phyloP scores from a whole-genome alignment of 2,797 vertebrate genomes.

The Miichthys miiuy region DNA sequence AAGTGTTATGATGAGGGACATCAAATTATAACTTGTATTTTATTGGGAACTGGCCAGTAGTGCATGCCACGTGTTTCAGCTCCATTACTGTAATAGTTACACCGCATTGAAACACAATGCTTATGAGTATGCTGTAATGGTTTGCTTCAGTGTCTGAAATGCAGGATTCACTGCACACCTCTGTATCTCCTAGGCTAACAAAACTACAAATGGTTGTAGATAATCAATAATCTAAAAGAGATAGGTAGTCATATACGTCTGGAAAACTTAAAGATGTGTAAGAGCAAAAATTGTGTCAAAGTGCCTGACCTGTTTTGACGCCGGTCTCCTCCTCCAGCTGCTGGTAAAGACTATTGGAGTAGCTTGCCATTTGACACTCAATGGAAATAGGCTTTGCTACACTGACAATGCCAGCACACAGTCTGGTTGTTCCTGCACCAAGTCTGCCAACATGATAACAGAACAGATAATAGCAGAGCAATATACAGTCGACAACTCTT shows the following conservation, averaged over 20 bases:
- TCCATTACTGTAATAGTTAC: neutral
- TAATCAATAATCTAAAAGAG: neutral
- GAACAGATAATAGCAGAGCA: neutral
- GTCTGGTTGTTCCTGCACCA: slow-evolving; percentile 94
- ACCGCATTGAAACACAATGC: neutral
- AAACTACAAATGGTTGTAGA: neutral
- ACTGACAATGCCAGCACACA: slow-evolving; percentile 95
- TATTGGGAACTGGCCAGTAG: neutral
- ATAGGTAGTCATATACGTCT: neutral
- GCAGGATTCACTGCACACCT: neutral
- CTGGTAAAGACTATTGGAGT: slow-evolving; percentile 93
- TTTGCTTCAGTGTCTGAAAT: neutral
- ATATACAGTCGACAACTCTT: neutral
- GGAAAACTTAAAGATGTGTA: neutral
- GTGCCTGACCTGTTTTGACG: slow-evolving; percentile 90
- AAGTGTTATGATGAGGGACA: neutral
- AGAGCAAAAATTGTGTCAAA: neutral
- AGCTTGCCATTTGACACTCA: slow-evolving; percentile 96
- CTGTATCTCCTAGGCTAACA: neutral
- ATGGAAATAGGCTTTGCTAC: slow-evolving; percentile 91
- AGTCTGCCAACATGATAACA: slow-evolving; percentile 82
- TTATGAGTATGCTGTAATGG: neutral
- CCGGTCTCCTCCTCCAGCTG: slow-evolving; percentile 93
- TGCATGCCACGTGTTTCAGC: neutral
- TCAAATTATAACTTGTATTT: neutral